Conservation (phyloP, 2,888 invertebrate genomes). For the Pammene aurita region DNA sequence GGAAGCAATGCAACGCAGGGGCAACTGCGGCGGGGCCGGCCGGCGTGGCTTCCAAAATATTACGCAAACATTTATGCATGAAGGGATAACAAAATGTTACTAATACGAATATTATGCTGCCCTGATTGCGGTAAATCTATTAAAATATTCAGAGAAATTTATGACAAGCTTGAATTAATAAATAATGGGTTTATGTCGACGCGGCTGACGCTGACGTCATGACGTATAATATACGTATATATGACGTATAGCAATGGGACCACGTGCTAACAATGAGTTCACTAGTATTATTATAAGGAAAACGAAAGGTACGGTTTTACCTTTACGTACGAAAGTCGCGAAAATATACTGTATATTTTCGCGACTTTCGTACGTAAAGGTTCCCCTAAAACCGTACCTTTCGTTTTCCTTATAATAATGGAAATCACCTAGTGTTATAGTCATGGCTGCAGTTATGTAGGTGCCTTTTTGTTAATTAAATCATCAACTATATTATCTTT, state of each 20-base stretch:
- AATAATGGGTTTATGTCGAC: constrained; percentile 38
- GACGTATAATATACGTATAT: too few relatives aligned
- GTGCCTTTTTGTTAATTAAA: too few relatives aligned
- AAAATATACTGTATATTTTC: too few relatives aligned
- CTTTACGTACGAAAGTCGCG: too few relatives aligned
- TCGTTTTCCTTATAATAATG: too few relatives aligned
- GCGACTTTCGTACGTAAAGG: too few relatives aligned
- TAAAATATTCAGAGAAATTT: constrained; percentile 52
- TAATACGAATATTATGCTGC: constrained; percentile 58
- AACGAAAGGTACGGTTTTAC: too few relatives aligned
- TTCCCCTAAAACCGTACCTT: too few relatives aligned
- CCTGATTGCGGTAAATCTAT: constrained; percentile 65
- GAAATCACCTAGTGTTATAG: too few relatives aligned
- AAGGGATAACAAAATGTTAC: constrained; percentile 76
- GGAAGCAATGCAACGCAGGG: constrained; percentile 50
- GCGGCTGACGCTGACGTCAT: constrained; percentile 15
- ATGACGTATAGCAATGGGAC: constrained; percentile 53
- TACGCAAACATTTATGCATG: constrained; percentile 80
- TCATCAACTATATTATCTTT: too few relatives aligned
- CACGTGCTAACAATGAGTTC: constrained; percentile 45
- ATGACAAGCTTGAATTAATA: constrained; percentile 39
- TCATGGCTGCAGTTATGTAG: too few relatives aligned
- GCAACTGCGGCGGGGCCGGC: constrained; percentile 51
- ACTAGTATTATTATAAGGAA: constrained; percentile 9
- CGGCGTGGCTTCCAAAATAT: constrained; percentile 71